These are phyloP conservation scores for Diuraphis noxia DNA, from an alignment of 1,140 invertebrate species.

Conservation along the genomic window DNA sequence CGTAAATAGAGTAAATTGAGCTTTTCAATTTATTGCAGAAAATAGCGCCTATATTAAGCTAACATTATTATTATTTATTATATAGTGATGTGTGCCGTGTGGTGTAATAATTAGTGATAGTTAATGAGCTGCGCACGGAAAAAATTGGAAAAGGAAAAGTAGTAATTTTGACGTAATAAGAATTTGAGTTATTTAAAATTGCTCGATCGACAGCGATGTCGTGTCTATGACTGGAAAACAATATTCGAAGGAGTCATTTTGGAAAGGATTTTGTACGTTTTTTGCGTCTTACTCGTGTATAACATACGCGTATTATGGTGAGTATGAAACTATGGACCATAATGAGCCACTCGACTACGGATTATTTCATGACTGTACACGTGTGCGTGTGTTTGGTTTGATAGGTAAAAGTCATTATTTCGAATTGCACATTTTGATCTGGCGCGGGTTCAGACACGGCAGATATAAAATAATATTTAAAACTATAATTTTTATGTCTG, in stretches of 20 bases:
- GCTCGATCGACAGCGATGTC: neutral
- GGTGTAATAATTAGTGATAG: neutral
- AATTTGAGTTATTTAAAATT: neutral
- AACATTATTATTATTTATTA: neutral
- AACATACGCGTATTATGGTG: neutral
- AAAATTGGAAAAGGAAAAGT: neutral
- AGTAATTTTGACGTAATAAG: neutral
- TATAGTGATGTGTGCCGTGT: no score
- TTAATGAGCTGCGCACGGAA: neutral
- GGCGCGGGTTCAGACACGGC: neutral
- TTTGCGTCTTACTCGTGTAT: neutral
- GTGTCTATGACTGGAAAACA: neutral
- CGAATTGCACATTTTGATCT: neutral
- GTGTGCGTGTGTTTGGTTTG: neutral
- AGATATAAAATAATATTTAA: neutral
- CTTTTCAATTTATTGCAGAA: neutral
- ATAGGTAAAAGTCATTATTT: neutral
- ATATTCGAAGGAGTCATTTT: neutral
- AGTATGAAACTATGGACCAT: neutral
- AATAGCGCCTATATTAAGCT: neutral
- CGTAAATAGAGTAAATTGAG: neutral
- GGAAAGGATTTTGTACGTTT: neutral
- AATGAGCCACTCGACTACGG: neutral
- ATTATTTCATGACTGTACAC: neutral
- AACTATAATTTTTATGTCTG: neutral